Conservation (phyloP, 2,113 vertebrate genomes). For the Raja brachyura region DNA sequence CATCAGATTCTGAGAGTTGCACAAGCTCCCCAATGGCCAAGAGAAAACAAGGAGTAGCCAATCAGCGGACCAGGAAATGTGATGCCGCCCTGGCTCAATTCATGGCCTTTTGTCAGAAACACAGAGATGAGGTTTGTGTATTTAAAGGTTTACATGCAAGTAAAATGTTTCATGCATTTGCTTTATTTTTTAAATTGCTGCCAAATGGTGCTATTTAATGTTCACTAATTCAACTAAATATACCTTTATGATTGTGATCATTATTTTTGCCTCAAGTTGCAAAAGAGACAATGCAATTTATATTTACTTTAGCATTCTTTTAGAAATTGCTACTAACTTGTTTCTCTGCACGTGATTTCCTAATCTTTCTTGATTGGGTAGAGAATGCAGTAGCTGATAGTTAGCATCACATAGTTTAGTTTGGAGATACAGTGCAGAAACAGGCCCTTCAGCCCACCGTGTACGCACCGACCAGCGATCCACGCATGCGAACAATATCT, state of each 20-base stretch:
- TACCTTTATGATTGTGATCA: too few species aligned
- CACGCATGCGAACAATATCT: too few species aligned
- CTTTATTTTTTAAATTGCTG: not conserved
- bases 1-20: constrained; percentile 50
- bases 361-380: too few species aligned
- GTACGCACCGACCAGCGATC: too few species aligned
- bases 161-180: not conserved
- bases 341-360: too few species aligned
- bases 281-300: not conserved
- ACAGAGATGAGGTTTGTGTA: constrained; percentile 67
- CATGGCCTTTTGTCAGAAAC: constrained; percentile 71
- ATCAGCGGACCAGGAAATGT: constrained; percentile 57
- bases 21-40: constrained; percentile 52
- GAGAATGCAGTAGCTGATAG: not conserved
- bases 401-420: not conserved
- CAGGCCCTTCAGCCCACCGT: too few species aligned
- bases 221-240: too few species aligned
- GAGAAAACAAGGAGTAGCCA: constrained; percentile 53
- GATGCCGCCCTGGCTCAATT: constrained; percentile 60
- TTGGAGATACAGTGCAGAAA: too few species aligned
- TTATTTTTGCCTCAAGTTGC: too few species aligned
- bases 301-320: not conserved
- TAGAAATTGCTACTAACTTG: too few species aligned
- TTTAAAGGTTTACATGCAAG: not conserved
- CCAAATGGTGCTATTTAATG: not conserved